These are phyloP conservation scores for Lerista edwardsae DNA, from an alignment of 2,797 vertebrate species.

Conservation along the genomic window DNA sequence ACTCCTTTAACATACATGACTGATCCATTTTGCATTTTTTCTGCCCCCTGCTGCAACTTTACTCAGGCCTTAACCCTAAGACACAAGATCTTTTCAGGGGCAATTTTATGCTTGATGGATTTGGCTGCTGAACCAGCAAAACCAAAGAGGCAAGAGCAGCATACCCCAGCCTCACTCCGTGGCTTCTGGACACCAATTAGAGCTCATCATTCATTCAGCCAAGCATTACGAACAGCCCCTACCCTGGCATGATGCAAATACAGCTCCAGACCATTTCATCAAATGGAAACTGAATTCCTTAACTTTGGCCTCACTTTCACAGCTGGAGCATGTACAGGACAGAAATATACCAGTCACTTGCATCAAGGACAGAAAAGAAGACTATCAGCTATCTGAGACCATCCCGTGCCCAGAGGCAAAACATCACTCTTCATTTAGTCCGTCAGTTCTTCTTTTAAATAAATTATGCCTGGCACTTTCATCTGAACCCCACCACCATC, in stretches of 20 bases:
- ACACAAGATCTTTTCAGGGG: slow-evolving; percentile 31
- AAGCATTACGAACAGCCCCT: neutral
- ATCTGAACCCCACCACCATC: too few relatives aligned
- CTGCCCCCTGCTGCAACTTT: neutral
- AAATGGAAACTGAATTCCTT: neutral
- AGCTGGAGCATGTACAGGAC: too few relatives aligned
- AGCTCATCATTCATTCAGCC: slow-evolving; percentile 63
- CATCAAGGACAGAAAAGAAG: too few relatives aligned
- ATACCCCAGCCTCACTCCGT: slow-evolving; percentile 49
- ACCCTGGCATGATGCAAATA: slow-evolving; percentile 10
- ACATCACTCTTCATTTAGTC: too few relatives aligned
- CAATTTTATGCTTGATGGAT: slow-evolving; percentile 51
- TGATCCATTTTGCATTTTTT: slow-evolving; percentile 36
- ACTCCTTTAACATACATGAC: slow-evolving; percentile 41
- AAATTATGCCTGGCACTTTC: too few relatives aligned
- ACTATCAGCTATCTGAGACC: too few relatives aligned
- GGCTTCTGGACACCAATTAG: slow-evolving; percentile 68
- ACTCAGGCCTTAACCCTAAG: slow-evolving; percentile 17
- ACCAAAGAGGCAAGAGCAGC: slow-evolving; percentile 63
- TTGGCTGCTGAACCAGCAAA: slow-evolving; percentile 43
- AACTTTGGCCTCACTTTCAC: neutral
- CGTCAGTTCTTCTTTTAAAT: too few relatives aligned
- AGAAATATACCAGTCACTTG: too few relatives aligned
- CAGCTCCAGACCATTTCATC: slow-evolving; percentile 40
- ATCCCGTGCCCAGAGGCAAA: too few relatives aligned